Percentiles rank a stretch among this genome's conserved stretches.
Conservation (phyloP, 30 jellyfish, hydroid and myxozoan species). For the Turritopsis dohrnii region DNA sequence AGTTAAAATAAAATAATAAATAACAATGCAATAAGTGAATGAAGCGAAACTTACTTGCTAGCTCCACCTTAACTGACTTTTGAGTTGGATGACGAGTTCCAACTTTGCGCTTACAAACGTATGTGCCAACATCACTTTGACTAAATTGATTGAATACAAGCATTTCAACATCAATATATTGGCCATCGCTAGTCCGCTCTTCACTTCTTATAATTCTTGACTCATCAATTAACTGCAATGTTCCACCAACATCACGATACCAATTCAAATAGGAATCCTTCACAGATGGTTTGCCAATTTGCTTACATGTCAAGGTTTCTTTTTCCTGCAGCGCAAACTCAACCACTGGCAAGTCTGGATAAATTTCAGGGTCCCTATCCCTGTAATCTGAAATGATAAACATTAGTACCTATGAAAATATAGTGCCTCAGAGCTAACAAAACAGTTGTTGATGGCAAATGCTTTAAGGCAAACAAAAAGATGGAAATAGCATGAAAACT, state of each 20-base stretch:
- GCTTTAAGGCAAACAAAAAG: neutral
- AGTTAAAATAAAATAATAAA: no score
- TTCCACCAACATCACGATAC: conserved; percentile 24
- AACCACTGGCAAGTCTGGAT: neutral
- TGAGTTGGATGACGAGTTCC: neutral
- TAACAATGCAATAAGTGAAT: no score
- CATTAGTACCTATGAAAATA: neutral
- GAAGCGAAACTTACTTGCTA: conserved; percentile 9
- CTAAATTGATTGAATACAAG: conserved; percentile 18
- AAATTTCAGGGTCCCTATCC: conserved; percentile 17
- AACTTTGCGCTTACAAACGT: conserved; percentile 17
- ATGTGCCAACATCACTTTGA: conserved; percentile 19
- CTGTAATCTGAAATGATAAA: neutral
- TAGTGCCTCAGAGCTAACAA: no score
- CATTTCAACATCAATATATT: conserved; percentile 10
- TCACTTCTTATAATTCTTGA: neutral
- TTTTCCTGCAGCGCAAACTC: neutral
- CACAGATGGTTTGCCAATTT: conserved; percentile 1
- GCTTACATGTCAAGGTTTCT: conserved; percentile 23
- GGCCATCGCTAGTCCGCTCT: conserved; percentile 1
- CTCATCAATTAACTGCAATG: neutral
- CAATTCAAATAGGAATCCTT: conserved; percentile 24
- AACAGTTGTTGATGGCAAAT: no score
- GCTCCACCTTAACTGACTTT: conserved; percentile 15
- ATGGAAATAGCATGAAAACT: no score